These are phyloP conservation scores for Macaca mulatta DNA, from an alignment of 2,113 vertebrate genomes.

Conservation along the genomic window DNA sequence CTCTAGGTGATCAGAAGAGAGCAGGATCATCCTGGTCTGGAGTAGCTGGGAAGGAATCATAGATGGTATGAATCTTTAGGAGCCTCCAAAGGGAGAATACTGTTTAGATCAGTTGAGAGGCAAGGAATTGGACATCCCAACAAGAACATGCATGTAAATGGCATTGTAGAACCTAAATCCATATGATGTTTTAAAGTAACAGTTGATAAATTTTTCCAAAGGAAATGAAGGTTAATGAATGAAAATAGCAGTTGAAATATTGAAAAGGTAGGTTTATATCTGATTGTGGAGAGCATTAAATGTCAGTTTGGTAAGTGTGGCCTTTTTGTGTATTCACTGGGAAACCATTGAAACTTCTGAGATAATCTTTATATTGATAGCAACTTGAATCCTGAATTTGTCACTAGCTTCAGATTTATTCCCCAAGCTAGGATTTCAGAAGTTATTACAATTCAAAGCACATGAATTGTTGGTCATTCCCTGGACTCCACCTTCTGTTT, in stretches of 20 bases:
- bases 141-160: neutral
- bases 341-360: neutral
- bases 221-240: neutral
- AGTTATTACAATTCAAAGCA: neutral
- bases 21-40: neutral
- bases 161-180: neutral
- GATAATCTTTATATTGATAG: neutral
- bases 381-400: neutral
- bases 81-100: neutral
- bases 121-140: neutral
- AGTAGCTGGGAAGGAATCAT: neutral
- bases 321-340: neutral
- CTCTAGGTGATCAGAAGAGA: neutral
- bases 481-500: neutral
- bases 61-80: neutral
- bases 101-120: neutral
- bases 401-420: conserved; percentile 4
- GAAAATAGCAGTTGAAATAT: neutral
- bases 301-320: conserved; percentile 5
- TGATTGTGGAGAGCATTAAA: neutral
- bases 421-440: neutral
- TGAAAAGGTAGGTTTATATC: neutral
- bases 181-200: neutral
- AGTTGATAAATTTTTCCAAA: conserved; percentile 16
- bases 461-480: neutral